phyloP scores from a whole-genome alignment of 2,888 invertebrate species.

The Aproaerema taeniolella region DNA sequence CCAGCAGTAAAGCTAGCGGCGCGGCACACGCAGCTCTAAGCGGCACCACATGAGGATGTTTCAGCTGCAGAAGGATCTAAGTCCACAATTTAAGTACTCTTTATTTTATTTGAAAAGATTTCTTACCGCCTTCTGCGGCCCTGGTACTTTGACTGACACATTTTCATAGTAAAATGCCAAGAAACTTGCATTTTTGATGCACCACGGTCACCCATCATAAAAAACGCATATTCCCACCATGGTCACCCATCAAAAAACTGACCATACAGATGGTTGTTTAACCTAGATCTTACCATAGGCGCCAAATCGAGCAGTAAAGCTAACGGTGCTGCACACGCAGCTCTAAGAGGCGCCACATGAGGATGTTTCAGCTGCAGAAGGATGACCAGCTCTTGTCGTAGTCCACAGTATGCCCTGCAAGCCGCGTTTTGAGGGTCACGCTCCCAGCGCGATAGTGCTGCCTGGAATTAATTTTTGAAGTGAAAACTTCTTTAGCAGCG shows the following conservation, averaged over 20 bases:
- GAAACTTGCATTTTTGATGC: too few species aligned
- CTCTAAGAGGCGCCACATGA: slow-evolving; percentile 94
- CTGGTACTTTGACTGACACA: too few species aligned
- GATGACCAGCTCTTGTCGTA: slow-evolving; percentile 95
- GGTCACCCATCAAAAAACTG: too few species aligned
- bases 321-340: slow-evolving; percentile 92
- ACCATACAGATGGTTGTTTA: too few species aligned
- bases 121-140: too few species aligned
- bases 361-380: slow-evolving; percentile 90
- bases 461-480: too few species aligned
- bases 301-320: slow-evolving; percentile 94
- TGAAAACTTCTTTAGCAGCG: too few species aligned
- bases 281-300: slow-evolving; percentile 78
- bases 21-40: slow-evolving; percentile 93
- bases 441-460: slow-evolving; percentile 93
- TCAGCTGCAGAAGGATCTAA: slow-evolving; percentile 89
- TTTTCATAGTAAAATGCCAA: too few species aligned
- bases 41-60: slow-evolving; percentile 95
- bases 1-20: slow-evolving; percentile 92
- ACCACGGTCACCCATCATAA: too few species aligned
- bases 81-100: too few species aligned
- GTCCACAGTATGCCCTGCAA: slow-evolving; percentile 97
- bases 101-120: too few species aligned
- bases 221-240: too few species aligned
- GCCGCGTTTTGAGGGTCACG: slow-evolving; percentile 94